phyloP scores from a whole-genome alignment of 2,888 invertebrate species.

The Imbricaverruca yamaguchii region DNA sequence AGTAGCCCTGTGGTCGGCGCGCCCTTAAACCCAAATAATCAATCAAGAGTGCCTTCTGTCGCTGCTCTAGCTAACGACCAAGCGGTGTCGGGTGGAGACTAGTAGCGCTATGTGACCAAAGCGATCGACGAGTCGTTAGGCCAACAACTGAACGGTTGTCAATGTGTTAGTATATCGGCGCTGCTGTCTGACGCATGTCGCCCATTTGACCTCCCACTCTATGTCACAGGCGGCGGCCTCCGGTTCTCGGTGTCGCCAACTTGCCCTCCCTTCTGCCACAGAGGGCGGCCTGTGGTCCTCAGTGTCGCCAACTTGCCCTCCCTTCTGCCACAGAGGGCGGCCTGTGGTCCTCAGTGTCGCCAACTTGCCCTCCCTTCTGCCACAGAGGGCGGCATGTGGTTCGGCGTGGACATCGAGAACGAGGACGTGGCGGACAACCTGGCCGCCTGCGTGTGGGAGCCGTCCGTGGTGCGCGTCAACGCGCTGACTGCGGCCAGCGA shows the following conservation, averaged over 20 bases:
- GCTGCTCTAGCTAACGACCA: no score
- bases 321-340: conserved; percentile 91
- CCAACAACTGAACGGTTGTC: no score
- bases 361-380: conserved; percentile 98
- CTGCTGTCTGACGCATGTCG: no score
- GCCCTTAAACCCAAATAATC: no score
- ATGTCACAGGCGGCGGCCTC: conserved; percentile 89
- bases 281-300: conserved; percentile 95
- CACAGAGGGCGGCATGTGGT: conserved; percentile 72
- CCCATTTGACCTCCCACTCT: no score
- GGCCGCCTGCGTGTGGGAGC: conserved; percentile 93
- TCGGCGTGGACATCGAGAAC: conserved; percentile 86
- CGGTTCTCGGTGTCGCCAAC: conserved; percentile 89
- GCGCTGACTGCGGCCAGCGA: conserved; percentile 91
- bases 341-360: conserved; percentile 91
- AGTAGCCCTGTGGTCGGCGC: no score
- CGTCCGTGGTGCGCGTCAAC: conserved; percentile 91
- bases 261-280: conserved; percentile 84
- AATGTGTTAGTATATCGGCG: no score
- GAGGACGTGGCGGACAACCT: conserved; percentile 94
- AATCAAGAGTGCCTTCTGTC: no score
- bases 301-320: conserved; percentile 96
- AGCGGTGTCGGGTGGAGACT: no score
- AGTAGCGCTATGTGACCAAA: no score
- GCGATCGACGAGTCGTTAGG: no score